These are phyloP conservation scores for Leptinotarsa haldemani DNA, from an alignment of 2,888 invertebrate genomes.

Conservation along the genomic window DNA sequence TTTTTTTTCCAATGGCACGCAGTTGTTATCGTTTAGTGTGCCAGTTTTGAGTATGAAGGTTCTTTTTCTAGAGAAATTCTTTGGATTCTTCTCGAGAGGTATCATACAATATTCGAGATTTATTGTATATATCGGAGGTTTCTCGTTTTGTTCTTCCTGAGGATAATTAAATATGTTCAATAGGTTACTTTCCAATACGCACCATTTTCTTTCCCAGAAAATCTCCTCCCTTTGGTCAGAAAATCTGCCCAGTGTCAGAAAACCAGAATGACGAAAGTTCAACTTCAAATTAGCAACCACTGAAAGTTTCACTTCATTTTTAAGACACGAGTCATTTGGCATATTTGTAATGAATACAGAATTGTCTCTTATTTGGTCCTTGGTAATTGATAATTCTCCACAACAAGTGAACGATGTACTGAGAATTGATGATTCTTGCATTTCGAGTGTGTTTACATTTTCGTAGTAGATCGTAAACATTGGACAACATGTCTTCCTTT, in stretches of 20 bases:
- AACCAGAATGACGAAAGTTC: conserved; percentile 62
- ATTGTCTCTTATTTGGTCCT: conserved; percentile 35
- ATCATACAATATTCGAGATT: conserved; percentile 63
- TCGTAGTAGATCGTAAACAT: conserved; percentile 49
- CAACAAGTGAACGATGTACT: conserved; percentile 49
- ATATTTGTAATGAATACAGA: conserved; percentile 14
- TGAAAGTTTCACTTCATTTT: conserved; percentile 33
- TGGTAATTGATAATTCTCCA: conserved; percentile 43
- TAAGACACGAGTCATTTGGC: conserved; percentile 25
- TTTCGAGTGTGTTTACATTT: conserved; percentile 48
- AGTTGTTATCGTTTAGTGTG: conserved; percentile 31
- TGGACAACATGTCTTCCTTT: conserved; percentile 37
- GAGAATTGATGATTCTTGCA: conserved; percentile 46
- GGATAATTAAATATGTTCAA: conserved; percentile 69
- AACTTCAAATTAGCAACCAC: conserved; percentile 41
- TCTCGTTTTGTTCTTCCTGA: conserved; percentile 61
- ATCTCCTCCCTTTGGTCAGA: conserved; percentile 56
- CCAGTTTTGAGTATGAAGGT: conserved; percentile 63
- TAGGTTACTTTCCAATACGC: conserved; percentile 65
- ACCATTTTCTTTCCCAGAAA: conserved; percentile 71
- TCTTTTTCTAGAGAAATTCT: conserved; percentile 66
- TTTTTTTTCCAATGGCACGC: conserved; percentile 29
- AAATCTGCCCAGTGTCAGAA: conserved; percentile 67
- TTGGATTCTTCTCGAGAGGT: conserved; percentile 53
- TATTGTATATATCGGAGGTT: conserved; percentile 62